Evolutionary conservation across 2,888 invertebrate species (phyloP).

Genomic region (Alloplasta piceator): DNA sequence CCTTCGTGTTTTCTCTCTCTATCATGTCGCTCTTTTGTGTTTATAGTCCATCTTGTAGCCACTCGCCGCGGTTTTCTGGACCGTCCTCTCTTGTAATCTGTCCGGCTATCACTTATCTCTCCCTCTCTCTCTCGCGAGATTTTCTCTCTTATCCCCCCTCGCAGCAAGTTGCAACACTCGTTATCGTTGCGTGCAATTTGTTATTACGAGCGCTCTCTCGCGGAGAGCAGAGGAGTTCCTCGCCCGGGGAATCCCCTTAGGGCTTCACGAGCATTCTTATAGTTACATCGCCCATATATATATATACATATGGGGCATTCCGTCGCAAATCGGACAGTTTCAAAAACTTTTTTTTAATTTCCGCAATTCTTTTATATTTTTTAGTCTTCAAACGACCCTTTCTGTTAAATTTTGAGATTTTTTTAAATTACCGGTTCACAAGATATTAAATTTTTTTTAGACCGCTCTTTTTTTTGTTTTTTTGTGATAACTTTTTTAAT

Average conservation of each 20-base stretch:
- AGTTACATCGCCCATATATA: too few species aligned
- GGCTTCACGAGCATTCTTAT: constrained; percentile 24
- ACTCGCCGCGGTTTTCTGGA: constrained; percentile 13
- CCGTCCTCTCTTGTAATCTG: constrained; percentile 6
- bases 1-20: constrained; percentile 1
- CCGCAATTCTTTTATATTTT: too few species aligned
- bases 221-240: constrained; percentile 45
- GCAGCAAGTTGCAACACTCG: constrained; percentile 49
- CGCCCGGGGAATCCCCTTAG: constrained; percentile 45
- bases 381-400: too few species aligned
- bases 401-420: too few species aligned
- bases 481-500: too few species aligned
- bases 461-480: too few species aligned
- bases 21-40: not conserved
- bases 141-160: not conserved
- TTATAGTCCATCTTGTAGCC: not conserved
- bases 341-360: too few species aligned
- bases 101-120: too few species aligned
- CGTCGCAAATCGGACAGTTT: too few species aligned
- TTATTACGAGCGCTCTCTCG: constrained; percentile 73
- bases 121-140: not conserved
- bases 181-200: constrained; percentile 75
- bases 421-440: too few species aligned
- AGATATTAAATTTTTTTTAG: too few species aligned
- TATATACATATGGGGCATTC: too few species aligned